These are phyloP conservation scores for Stichopus horrens DNA, from an alignment of 53 echinoderm and acorn worm genomes.

Conservation along the genomic window DNA sequence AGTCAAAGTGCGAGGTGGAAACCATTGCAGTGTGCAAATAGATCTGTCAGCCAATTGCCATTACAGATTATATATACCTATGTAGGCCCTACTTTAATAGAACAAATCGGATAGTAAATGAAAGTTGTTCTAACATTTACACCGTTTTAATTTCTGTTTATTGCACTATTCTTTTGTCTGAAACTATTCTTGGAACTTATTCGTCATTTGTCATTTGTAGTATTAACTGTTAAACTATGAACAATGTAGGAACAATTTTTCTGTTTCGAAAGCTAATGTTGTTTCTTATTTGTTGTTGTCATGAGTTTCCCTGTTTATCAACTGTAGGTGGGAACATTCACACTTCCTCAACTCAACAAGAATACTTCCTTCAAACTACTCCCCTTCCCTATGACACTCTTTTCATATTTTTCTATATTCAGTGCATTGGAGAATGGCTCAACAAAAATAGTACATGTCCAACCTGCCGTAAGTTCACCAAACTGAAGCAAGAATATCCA, in stretches of 20 bases:
- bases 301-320: background rate
- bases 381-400: too few relatives aligned
- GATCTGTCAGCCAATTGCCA: too few relatives aligned
- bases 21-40: background rate
- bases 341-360: background rate
- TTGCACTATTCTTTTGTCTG: too few relatives aligned
- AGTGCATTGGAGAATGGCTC: constrained; percentile 90
- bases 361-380: too few relatives aligned
- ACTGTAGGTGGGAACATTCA: too few relatives aligned
- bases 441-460: constrained; percentile 88
- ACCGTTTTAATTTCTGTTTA: too few relatives aligned
- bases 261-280: background rate
- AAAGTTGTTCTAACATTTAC: background rate
- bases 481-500: constrained; percentile 85
- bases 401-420: background rate
- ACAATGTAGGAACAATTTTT: too few relatives aligned
- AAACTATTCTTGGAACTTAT: too few relatives aligned
- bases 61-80: too few relatives aligned
- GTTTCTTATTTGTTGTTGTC: background rate
- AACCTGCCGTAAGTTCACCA: constrained; percentile 80
- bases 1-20: background rate
- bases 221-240: background rate
- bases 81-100: too few relatives aligned
- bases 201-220: too few relatives aligned
- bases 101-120: background rate